These are phyloP conservation scores for Pomatostomus ruficeps DNA, from an alignment of 2,113 vertebrate species.

Conservation along the genomic window DNA sequence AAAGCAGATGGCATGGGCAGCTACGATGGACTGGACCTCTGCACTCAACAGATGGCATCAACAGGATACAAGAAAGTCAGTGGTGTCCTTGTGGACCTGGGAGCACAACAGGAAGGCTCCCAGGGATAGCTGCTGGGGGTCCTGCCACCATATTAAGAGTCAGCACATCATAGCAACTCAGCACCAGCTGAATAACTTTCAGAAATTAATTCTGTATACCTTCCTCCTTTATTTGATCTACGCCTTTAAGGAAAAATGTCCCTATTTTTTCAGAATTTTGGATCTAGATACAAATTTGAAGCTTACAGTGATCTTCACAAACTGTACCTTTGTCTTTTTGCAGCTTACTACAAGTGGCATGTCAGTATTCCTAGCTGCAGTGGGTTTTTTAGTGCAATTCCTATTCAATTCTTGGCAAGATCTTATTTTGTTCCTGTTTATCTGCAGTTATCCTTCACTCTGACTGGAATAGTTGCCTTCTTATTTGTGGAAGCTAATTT, in stretches of 20 bases:
- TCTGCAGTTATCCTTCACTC: not conserved
- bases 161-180: not conserved
- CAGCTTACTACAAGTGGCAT: not conserved
- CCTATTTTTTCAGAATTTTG: not conserved
- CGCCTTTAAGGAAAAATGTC: not conserved
- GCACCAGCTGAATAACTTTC: not conserved
- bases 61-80: not conserved
- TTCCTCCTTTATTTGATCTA: not conserved
- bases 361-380: not conserved
- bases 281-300: not conserved
- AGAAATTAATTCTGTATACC: not conserved
- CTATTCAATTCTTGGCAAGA: not conserved
- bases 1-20: not conserved
- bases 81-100: not conserved
- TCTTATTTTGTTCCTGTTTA: not conserved
- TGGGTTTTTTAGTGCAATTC: not conserved
- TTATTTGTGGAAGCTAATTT: not conserved
- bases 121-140: not conserved
- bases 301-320: not conserved
- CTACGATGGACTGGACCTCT: not conserved
- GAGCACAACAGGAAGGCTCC: not conserved
- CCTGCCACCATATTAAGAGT: not conserved
- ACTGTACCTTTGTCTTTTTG: not conserved
- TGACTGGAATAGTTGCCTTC: not conserved
- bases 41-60: constrained; percentile 38